A percentile compares a stretch with the other conserved stretches of the same genome.
phyloP scores from a whole-genome alignment of 2,888 invertebrate genomes.

The Torymus aiolomorphi region DNA sequence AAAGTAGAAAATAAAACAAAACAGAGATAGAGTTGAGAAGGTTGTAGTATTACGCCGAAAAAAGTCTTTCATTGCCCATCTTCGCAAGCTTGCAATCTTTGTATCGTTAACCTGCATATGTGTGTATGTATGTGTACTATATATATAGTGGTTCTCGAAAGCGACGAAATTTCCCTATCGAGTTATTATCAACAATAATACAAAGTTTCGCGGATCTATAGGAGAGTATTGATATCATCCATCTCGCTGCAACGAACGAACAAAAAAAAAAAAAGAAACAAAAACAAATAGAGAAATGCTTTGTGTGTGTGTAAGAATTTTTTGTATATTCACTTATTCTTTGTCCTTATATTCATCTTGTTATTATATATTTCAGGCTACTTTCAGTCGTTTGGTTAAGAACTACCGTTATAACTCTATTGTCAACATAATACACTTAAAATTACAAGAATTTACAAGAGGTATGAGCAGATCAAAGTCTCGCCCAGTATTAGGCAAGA shows the following conservation, averaged over 20 bases:
- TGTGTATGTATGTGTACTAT: too few relatives aligned
- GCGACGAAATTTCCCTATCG: neutral
- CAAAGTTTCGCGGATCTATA: slow-evolving; percentile 42
- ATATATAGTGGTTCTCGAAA: neutral
- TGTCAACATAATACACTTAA: slow-evolving; percentile 56
- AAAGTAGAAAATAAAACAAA: slow-evolving; percentile 3
- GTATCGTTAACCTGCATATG: neutral
- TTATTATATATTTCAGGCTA: slow-evolving; percentile 44
- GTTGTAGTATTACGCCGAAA: too few relatives aligned
- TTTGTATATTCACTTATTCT: neutral
- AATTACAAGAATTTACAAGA: slow-evolving; percentile 57
- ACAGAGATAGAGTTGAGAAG: neutral
- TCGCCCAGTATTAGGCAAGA: slow-evolving; percentile 46
- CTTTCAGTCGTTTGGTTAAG: slow-evolving; percentile 58
- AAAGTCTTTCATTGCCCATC: slow-evolving; percentile 18
- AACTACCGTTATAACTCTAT: slow-evolving; percentile 46
- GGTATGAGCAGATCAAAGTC: slow-evolving; percentile 50
- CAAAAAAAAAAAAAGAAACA: slow-evolving; percentile 23
- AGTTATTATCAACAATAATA: slow-evolving; percentile 41
- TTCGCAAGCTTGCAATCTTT: slow-evolving; percentile 18
- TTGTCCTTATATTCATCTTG: neutral
- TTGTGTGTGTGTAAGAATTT: neutral
- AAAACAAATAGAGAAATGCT: too few relatives aligned
- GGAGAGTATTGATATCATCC: slow-evolving; percentile 55
- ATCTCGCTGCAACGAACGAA: too few relatives aligned